phyloP scores from a whole-genome alignment of 2,113 vertebrate species.

The Arvicanthis niloticus region DNA sequence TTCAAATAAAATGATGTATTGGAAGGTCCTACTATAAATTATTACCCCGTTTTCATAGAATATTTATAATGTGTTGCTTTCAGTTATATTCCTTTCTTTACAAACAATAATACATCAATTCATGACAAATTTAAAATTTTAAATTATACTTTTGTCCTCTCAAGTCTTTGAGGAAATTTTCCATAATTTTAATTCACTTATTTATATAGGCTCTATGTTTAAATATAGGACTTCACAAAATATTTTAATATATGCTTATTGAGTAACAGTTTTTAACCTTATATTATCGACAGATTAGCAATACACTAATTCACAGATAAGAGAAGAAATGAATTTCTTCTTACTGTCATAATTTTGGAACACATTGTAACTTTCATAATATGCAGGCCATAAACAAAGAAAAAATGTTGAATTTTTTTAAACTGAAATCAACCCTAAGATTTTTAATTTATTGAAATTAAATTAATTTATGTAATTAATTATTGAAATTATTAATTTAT shows the following conservation, averaged over 20 bases:
- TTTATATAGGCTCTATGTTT: background rate
- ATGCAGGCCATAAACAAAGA: background rate
- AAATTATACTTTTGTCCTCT: background rate
- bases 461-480: too few relatives aligned
- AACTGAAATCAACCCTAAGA: constrained; percentile 56
- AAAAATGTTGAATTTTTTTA: constrained; percentile 54
- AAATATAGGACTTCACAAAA: background rate
- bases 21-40: background rate
- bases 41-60: background rate
- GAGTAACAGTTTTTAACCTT: constrained; percentile 7
- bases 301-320: background rate
- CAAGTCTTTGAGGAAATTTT: background rate
- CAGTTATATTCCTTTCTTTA: background rate
- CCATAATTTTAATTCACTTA: background rate
- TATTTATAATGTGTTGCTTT: background rate
- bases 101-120: background rate
- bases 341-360: constrained; percentile 7
- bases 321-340: constrained; percentile 37
- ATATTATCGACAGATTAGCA: background rate
- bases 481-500: too few relatives aligned
- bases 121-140: too few relatives aligned
- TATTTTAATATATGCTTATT: constrained; percentile 21
- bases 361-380: background rate
- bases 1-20: background rate
- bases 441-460: constrained; percentile 40